Evolutionary conservation across 2,797 vertebrate genomes (phyloP).

Genomic region (Megaceryle alcyon): DNA sequence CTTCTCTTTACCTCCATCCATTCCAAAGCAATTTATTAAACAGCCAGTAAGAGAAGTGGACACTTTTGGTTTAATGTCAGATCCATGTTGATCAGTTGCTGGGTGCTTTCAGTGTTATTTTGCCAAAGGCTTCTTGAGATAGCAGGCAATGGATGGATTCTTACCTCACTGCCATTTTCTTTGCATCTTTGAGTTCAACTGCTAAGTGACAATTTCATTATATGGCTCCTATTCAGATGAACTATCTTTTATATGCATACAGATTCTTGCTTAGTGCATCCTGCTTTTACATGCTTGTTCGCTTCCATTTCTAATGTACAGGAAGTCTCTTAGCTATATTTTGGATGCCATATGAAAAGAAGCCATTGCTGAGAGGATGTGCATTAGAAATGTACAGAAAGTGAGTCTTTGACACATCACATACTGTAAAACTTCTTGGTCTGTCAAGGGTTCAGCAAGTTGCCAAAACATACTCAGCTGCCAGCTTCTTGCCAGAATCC

Average conservation of each 20-base stretch:
- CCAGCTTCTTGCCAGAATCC: slow-evolving; percentile 32
- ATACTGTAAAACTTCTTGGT: slow-evolving; percentile 24
- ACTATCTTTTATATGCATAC: not conserved
- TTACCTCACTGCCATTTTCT: not conserved
- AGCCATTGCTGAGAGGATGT: slow-evolving; percentile 16
- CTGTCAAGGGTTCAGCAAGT: slow-evolving; percentile 15
- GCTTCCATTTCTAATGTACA: not conserved
- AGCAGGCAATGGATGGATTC: not conserved
- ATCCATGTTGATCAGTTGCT: not conserved
- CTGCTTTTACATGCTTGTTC: not conserved
- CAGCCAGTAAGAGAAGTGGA: slow-evolving; percentile 15
- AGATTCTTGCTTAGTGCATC: not conserved
- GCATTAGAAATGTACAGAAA: slow-evolving; percentile 46
- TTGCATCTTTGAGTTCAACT: not conserved
- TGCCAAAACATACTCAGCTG: slow-evolving; percentile 25
- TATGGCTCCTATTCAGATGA: not conserved
- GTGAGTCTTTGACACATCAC: slow-evolving; percentile 26
- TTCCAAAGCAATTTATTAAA: slow-evolving; percentile 55
- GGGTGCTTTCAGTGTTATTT: not conserved
- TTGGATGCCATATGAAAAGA: slow-evolving; percentile 7
- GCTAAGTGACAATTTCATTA: not conserved
- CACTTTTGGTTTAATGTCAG: slow-evolving; percentile 39
- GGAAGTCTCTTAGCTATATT: not conserved
- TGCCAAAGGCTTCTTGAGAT: slow-evolving; percentile 11
- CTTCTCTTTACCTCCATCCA: not conserved